These are phyloP conservation scores for Clavelina lepadiformis DNA, from an alignment of 23 tunicate species.

Conservation along the genomic window DNA sequence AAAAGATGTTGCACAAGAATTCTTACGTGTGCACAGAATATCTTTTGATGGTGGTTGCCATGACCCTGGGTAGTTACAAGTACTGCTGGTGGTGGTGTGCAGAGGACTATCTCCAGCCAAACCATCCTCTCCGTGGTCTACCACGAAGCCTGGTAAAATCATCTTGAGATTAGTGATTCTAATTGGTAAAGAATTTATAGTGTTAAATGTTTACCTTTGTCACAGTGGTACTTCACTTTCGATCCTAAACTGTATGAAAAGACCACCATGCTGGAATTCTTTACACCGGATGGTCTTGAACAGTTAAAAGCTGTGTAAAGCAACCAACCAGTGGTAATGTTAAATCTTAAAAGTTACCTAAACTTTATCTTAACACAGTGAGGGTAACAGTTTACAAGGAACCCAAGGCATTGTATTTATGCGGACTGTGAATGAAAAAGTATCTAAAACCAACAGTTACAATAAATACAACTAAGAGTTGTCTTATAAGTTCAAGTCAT, in stretches of 20 bases:
- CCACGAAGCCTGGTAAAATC: conserved; percentile 6
- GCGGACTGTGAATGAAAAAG: neutral
- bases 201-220: conserved; percentile 15
- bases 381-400: no score
- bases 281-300: conserved; percentile 5
- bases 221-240: conserved; percentile 15
- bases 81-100: neutral
- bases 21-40: conserved; percentile 31
- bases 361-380: no score
- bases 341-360: no score
- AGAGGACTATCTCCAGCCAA: neutral
- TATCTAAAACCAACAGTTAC: no score
- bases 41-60: conserved; percentile 49
- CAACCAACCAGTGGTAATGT: neutral
- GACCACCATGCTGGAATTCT: neutral
- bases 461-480: no score
- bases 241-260: neutral
- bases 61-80: conserved; percentile 11
- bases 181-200: neutral
- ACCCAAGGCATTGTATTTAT: no score
- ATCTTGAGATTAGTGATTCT: neutral
- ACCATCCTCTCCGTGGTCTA: conserved; percentile 30
- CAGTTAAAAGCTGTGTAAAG: conserved; percentile 30
- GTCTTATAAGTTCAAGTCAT: neutral
- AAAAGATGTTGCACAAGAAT: neutral